Evolutionary conservation across 2,888 invertebrate genomes (phyloP).

Genomic region (Pachliopta kotzebuea): DNA sequence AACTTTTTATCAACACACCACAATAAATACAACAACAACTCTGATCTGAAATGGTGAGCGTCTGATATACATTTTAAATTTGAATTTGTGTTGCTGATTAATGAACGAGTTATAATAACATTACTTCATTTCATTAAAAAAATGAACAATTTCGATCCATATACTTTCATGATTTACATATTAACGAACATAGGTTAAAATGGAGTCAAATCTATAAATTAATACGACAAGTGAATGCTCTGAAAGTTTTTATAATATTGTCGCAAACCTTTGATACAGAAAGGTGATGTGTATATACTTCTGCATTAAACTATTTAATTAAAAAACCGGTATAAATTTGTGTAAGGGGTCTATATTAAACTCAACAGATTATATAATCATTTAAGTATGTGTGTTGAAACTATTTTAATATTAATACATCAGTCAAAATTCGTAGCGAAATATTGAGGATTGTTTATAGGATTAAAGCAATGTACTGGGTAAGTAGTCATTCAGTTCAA

Average conservation of each 20-base stretch:
- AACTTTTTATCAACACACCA: slow-evolving; percentile 20
- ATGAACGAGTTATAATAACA: neutral
- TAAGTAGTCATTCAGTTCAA: neutral
- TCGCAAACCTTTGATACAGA: neutral
- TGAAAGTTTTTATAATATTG: neutral
- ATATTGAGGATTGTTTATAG: neutral
- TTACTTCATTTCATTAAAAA: too few species aligned
- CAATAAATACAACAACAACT: slow-evolving; percentile 24
- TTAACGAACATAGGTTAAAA: too few species aligned
- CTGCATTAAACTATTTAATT: slow-evolving; percentile 11
- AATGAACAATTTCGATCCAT: neutral
- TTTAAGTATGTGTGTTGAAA: neutral
- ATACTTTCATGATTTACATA: neutral
- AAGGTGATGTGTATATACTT: neutral
- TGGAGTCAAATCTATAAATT: too few species aligned
- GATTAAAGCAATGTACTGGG: neutral
- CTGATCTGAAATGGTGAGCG: slow-evolving; percentile 9
- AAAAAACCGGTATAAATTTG: slow-evolving; percentile 18
- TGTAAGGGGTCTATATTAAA: slow-evolving; percentile 3
- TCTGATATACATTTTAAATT: slow-evolving; percentile 6
- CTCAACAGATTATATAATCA: neutral
- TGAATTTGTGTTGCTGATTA: neutral
- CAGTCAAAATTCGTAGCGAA: neutral
- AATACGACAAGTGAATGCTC: neutral
- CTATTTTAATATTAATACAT: neutral